These are phyloP conservation scores for Venustaconcha ellipsiformis DNA, from an alignment of 1,140 invertebrate species.

Conservation along the genomic window DNA sequence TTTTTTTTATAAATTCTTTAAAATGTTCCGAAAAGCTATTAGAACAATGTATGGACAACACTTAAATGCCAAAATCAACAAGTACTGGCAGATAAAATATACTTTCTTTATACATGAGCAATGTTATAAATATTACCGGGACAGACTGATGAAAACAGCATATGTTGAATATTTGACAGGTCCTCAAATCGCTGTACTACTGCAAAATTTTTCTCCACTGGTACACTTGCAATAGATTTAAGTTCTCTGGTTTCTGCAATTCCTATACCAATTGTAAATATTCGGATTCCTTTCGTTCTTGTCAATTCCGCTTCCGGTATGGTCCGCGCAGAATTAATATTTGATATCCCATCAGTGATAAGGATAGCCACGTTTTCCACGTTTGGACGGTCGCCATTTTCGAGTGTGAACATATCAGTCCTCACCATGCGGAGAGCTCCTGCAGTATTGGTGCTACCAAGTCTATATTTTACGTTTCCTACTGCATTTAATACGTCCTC, in stretches of 20 bases:
- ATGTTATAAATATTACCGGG: conserved; percentile 27
- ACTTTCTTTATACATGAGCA: too few relatives aligned
- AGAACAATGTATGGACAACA: too few relatives aligned
- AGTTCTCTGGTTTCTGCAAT: conserved; percentile 43
- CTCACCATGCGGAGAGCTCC: conserved; percentile 38
- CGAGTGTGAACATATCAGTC: conserved; percentile 35
- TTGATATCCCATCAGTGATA: conserved; percentile 46
- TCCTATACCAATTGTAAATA: conserved; percentile 41
- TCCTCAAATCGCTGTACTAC: conserved; percentile 49
- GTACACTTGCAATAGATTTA: conserved; percentile 38
- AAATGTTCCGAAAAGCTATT: too few relatives aligned
- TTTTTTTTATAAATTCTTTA: too few relatives aligned
- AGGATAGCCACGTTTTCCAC: conserved; percentile 36
- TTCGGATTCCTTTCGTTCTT: conserved; percentile 16
- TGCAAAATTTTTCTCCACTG: conserved; percentile 38
- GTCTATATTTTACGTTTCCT: conserved; percentile 40
- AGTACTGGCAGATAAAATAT: too few relatives aligned
- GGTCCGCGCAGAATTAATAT: conserved; percentile 30
- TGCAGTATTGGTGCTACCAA: conserved; percentile 46
- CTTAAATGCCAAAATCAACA: too few relatives aligned
- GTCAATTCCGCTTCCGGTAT: conserved; percentile 26
- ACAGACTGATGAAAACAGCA: conserved; percentile 48
- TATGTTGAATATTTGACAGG: conserved; percentile 39
- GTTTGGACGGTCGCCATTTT: conserved; percentile 43
- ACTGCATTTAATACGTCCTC: conserved; percentile 32